These are phyloP conservation scores for Geodia barretti DNA, from an alignment of 37 sponge, comb jelly and placozoan species.

Conservation along the genomic window DNA sequence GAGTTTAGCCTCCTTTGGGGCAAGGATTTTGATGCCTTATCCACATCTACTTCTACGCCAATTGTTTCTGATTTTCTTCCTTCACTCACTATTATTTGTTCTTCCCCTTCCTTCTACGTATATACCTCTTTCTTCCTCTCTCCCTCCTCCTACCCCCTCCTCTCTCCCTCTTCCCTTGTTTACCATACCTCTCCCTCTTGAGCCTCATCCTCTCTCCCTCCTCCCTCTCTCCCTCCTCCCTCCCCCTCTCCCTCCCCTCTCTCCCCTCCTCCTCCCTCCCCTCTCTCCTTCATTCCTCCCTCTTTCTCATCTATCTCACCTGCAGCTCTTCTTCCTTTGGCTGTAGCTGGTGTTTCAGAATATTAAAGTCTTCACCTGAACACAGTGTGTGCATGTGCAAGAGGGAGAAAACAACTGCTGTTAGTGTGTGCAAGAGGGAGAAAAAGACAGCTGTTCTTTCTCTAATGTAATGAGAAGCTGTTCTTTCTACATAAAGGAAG, in stretches of 20 bases:
- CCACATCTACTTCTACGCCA: slow-evolving; percentile 1
- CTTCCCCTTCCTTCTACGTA: not conserved
- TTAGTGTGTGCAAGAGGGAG: no score
- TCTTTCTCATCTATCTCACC: not conserved
- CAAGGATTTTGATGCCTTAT: no score
- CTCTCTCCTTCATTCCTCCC: slow-evolving; percentile 5
- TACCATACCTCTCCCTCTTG: slow-evolving; percentile 15
- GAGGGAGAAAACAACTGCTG: no score
- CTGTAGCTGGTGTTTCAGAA: not conserved
- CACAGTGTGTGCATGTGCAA: not conserved
- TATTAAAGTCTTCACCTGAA: not conserved
- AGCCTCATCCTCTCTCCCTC: slow-evolving; percentile 1
- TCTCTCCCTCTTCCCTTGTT: not conserved
- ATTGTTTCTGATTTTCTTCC: not conserved
- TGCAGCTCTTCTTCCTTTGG: not conserved
- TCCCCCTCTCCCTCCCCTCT: slow-evolving; percentile 15
- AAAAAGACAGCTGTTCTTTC: no score
- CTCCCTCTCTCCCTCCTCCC: not conserved
- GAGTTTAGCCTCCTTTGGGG: no score
- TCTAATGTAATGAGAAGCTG: no score
- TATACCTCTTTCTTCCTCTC: not conserved
- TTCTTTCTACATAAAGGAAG: no score
- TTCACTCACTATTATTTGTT: not conserved
- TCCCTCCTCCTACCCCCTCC: not conserved
- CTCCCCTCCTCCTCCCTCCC: slow-evolving; percentile 9